A percentile compares a stretch with the other conserved stretches of the same genome.
Evolutionary conservation across 2,797 vertebrate genomes (phyloP).

Genomic region (Chelonia mydas): DNA sequence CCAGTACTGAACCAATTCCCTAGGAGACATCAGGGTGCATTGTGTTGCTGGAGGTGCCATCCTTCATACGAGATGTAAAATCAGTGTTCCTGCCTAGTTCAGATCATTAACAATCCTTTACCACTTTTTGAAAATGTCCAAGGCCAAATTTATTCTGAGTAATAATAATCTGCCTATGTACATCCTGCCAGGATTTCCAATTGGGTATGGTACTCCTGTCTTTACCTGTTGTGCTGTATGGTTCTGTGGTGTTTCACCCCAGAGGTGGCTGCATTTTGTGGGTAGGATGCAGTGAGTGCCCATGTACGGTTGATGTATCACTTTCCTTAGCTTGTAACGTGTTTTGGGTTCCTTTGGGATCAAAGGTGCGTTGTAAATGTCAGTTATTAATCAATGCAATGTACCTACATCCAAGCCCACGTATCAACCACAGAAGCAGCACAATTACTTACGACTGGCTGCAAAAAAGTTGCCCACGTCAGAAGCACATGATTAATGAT

Average conservation of each 20-base stretch:
- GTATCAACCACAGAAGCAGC: slow-evolving; percentile 45
- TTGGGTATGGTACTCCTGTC: background rate
- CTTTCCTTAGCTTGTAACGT: slow-evolving; percentile 13
- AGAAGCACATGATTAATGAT: slow-evolving; percentile 48
- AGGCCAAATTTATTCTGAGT: background rate
- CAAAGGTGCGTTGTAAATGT: slow-evolving; percentile 28
- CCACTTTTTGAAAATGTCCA: background rate
- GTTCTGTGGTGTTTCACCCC: slow-evolving; percentile 14
- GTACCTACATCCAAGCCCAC: slow-evolving; percentile 23
- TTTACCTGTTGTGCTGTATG: background rate
- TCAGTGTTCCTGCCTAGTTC: background rate
- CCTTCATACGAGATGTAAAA: accelerated
- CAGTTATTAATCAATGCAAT: slow-evolving; percentile 35
- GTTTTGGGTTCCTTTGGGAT: slow-evolving; percentile 20
- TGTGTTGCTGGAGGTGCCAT: background rate
- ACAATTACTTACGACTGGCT: slow-evolving; percentile 53
- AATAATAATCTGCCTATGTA: background rate
- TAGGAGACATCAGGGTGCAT: accelerated
- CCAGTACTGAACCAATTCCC: background rate
- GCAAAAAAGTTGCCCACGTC: background rate
- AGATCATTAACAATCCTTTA: background rate
- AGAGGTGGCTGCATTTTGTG: background rate
- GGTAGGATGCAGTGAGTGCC: slow-evolving; percentile 5
- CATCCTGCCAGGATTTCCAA: accelerated
- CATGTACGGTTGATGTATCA: slow-evolving; percentile 29